Evolutionary conservation across 2,113 vertebrate species (phyloP), one percentile per base, ranked within the genome.

Genomic region (Tetrao urogallus): DNA sequence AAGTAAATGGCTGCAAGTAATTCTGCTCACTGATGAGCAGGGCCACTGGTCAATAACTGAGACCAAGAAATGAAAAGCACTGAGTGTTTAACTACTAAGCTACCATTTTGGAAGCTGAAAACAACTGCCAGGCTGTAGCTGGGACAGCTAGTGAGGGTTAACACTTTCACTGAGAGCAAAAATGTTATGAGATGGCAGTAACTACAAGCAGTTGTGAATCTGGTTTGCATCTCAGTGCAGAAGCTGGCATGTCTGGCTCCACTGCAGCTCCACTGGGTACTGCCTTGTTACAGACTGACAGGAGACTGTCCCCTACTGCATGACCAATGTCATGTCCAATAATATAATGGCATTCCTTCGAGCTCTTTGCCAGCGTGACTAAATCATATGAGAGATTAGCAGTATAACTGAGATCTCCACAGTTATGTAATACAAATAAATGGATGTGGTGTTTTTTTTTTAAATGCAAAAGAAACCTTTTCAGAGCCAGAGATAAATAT

Each of bases 161-260:
- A 52, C 30, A 12, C 58, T 70, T 36, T 63, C 0, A 0, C 38
- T 63, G 25, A 28, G 14, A 30, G 52, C 14, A 30, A 0, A 11
- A 67, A 79, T 3, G 13, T 30, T 81, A 63, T 0, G 11, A 84
- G 82, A 43, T 15, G 30, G 66, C 74, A 82, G 78, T 71, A 92
- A 11, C 74, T 6, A 13, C 56, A 40, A 43, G 28, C 61, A 47
- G 61, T 4, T 47, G n/a, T 52, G 25, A 90, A 16, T 48, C 40
- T 54, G 86, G 38, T 58, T 61, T 72, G 71, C 36, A 28, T 13
- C 77, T 28, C 5, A 0, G 76, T 17, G 52, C 40, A 74, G 73
- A 34, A 69, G 61, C 32, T 73, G 74, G 42, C 66, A 69, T 4
- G 0, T 34, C 54, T 54, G 1, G 0, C 79, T 91, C 50, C 20